Percentiles rank a stretch among this genome's conserved stretches.
phyloP scores from a whole-genome alignment of 2,113 vertebrate species.

The Hassar affinis region DNA sequence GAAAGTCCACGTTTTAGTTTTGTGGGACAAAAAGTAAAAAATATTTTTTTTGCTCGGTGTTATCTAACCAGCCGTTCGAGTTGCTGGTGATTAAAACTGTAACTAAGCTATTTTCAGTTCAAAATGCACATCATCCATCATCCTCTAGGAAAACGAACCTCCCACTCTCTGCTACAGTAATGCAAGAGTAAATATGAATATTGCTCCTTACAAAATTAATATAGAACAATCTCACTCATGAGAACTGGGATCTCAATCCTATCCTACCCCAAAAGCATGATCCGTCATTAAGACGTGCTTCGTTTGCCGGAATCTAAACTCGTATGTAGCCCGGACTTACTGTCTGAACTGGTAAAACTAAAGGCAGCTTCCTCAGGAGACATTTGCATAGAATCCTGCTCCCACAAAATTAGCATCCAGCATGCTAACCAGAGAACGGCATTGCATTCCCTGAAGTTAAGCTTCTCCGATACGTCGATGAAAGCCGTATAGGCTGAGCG shows the following conservation, averaged over 20 bases:
- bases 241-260: background rate
- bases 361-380: slow-evolving; percentile 47
- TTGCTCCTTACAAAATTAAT: background rate
- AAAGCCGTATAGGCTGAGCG: slow-evolving; percentile 66
- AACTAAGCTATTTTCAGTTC: background rate
- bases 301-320: background rate
- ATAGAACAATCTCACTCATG: background rate
- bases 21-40: no score
- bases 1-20: no score
- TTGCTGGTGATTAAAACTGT: background rate
- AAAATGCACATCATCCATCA: background rate
- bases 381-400: slow-evolving; percentile 53
- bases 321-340: no score
- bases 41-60: no score
- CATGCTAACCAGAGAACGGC: slow-evolving; percentile 52
- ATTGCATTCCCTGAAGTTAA: slow-evolving; percentile 57
- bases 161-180: background rate
- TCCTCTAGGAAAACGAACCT: background rate
- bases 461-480: slow-evolving; percentile 67
- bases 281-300: no score
- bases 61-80: background rate
- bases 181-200: background rate
- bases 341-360: no score
- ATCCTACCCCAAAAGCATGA: no score
- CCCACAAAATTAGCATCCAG: slow-evolving; percentile 60